A percentile compares a stretch with the other conserved stretches of the same genome.
phyloP scores from a whole-genome alignment of 37 sponge, comb jelly and placozoan genomes.

The Eunapius fragilis region DNA sequence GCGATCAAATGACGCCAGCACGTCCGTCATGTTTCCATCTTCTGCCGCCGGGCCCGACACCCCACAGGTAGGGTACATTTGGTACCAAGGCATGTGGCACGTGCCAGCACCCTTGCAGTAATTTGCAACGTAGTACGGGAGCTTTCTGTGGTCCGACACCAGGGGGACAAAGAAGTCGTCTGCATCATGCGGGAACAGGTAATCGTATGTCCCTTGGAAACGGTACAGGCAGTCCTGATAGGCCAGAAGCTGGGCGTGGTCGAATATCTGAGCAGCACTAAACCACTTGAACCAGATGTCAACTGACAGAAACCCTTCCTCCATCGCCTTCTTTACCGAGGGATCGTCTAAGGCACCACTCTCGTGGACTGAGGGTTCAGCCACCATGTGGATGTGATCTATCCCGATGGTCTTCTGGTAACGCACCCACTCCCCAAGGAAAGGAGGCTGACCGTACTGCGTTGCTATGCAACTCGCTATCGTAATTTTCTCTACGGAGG shows the following conservation, averaged over 20 bases:
- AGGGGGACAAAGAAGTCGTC: conserved; percentile 48
- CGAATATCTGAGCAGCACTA: conserved; percentile 1
- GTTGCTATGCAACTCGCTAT: neutral
- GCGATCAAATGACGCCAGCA: conserved; percentile 2
- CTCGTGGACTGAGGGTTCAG: neutral
- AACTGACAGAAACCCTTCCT: conserved; percentile 20
- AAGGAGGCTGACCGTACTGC: conserved; percentile 1
- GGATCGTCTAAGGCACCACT: neutral
- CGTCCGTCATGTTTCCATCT: conserved; percentile 26
- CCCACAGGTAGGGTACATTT: conserved; percentile 33
- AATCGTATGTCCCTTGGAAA: conserved; percentile 30
- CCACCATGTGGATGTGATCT: conserved; percentile 1
- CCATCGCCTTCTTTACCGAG: neutral
- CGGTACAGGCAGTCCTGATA: conserved; percentile 39
- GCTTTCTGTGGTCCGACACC: conserved; percentile 2
- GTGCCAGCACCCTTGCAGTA: neutral
- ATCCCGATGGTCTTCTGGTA: conserved; percentile 12
- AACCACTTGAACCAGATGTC: conserved; percentile 30
- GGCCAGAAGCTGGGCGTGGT: conserved; percentile 31
- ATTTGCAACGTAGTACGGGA: conserved; percentile 29
- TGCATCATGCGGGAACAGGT: conserved; percentile 23
- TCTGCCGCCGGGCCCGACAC: neutral
- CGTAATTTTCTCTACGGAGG: neutral
- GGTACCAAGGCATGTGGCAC: conserved; percentile 22
- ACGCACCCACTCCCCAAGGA: neutral